Evolutionary conservation across 2,113 vertebrate species (phyloP), one percentile per base, ranked within the genome.

Genomic region (Drymodes brunneopygia): DNA sequence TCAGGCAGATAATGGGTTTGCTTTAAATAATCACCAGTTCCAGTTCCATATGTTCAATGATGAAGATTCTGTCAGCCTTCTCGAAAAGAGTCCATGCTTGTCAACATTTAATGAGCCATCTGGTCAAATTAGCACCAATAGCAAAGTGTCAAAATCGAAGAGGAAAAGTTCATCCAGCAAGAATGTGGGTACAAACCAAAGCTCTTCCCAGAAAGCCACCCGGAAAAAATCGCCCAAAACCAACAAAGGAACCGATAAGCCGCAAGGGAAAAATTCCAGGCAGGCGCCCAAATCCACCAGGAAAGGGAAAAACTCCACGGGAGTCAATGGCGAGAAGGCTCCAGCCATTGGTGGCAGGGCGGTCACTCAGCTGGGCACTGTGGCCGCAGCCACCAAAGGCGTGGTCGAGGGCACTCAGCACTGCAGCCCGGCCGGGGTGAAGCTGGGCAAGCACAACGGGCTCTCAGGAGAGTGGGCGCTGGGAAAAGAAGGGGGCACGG

Each of bases 1-100:
- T 81, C 98, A 99, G 97, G 97, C 98, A 60, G 97, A 98, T 97
- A 98, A 98, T 96, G 97, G 98, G 73, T 99, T 99, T 97, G 96
- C 98, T 87, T 98, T 99, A 95, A 99, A 99, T 97, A 99, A 98
- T 96, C 98, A 98, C 81, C 99, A 99, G 91, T 99, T 99, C 98
- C 98, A 99, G 88, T 98, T 99, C 96, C 99, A 99, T 98, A 99
- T 98, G 98, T 99, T 99, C 97, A 99, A 98, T 45, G 98, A 98
- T 95, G 99, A 99, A 90, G 98, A 99, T 97, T 98, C 98, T 94
- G 96, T 98, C 90, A 96, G 97, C 87, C 94, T 99, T 91, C 98
- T 98, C 71, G 99, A 98, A 92, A 99, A 99, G 93, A 98, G 92
- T 79, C 96, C 98, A 75, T 98, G 98, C 97, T 97, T 98, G 91